A percentile compares a stretch with the other conserved stretches of the same genome.
phyloP scores from a whole-genome alignment of 2,113 vertebrate genomes.

The Astatoreochromis straeleni region DNA sequence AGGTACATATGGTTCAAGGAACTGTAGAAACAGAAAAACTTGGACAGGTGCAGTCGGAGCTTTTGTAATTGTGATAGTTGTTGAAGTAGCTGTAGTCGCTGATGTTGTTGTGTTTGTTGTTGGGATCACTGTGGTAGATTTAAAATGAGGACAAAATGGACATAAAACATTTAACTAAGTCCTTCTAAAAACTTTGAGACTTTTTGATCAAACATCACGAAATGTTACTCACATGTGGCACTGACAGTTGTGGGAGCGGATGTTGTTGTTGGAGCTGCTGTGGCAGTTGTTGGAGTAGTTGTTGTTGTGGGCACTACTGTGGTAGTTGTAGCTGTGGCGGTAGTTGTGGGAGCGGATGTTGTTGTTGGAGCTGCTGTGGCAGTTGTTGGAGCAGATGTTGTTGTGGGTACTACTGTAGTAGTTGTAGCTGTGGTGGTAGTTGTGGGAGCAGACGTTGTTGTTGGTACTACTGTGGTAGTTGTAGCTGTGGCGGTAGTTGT shows the following conservation, averaged over 20 bases:
- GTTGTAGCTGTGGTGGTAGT: too few species aligned
- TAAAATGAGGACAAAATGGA: neutral
- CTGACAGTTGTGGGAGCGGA: neutral
- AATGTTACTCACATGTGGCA: neutral
- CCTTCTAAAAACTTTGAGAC: accelerated
- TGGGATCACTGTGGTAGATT: neutral
- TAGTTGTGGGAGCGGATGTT: accelerated
- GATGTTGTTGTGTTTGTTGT: neutral
- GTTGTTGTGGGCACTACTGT: too few species aligned
- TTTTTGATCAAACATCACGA: accelerated
- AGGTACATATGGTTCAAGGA: neutral
- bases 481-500: too few species aligned
- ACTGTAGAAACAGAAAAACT: neutral
- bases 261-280: neutral
- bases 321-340: too few species aligned
- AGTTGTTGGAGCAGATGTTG: too few species aligned
- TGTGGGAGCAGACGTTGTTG: accelerated
- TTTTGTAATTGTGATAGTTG: accelerated
- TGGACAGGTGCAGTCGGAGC: neutral
- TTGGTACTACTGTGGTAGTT: too few species aligned
- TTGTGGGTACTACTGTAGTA: too few species aligned
- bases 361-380: too few species aligned
- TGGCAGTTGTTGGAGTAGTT: too few species aligned
- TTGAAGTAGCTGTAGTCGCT: neutral
- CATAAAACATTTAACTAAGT: neutral